Conservation (phyloP, 2,888 invertebrate species). For the Drosophila longiperda region DNA sequence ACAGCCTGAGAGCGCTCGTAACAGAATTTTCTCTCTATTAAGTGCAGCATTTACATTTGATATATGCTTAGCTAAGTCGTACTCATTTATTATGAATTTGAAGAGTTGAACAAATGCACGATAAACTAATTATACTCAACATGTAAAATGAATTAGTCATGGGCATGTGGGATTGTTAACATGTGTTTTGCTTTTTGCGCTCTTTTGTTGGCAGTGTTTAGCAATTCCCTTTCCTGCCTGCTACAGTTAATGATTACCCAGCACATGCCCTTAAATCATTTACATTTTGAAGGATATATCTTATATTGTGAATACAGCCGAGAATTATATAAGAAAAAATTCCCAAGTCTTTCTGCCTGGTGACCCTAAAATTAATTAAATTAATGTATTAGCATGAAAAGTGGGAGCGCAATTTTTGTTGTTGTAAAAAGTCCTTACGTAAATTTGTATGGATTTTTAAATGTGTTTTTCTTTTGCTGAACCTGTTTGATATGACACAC, state of each 20-base stretch:
- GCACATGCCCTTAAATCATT: constrained; percentile 6
- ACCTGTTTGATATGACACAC: constrained; percentile 70
- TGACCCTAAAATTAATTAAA: constrained; percentile 42
- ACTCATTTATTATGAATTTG: constrained; percentile 20
- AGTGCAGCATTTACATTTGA: neutral
- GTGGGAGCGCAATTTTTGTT: constrained; percentile 44
- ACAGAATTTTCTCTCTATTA: neutral
- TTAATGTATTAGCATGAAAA: constrained; percentile 56
- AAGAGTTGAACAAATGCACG: constrained; percentile 27
- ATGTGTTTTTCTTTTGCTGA: constrained; percentile 12
- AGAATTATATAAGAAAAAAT: constrained; percentile 40
- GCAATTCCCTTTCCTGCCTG: constrained; percentile 9
- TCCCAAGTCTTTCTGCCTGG: constrained; percentile 70
- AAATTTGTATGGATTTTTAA: constrained; percentile 49
- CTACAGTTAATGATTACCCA: constrained; percentile 6
- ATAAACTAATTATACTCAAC: constrained; percentile 19
- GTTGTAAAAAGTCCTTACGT: constrained; percentile 51
- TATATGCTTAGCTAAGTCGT: neutral
- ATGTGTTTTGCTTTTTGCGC: neutral
- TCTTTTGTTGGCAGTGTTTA: constrained; percentile 47
- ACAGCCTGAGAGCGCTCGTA: neutral
- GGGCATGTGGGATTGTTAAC: constrained; percentile 10
- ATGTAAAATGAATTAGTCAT: constrained; percentile 4
- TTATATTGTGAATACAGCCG: constrained; percentile 44
- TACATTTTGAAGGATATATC: constrained; percentile 4